Conservation (phyloP, 1,140 invertebrate species). For the Orius insidiosus region DNA sequence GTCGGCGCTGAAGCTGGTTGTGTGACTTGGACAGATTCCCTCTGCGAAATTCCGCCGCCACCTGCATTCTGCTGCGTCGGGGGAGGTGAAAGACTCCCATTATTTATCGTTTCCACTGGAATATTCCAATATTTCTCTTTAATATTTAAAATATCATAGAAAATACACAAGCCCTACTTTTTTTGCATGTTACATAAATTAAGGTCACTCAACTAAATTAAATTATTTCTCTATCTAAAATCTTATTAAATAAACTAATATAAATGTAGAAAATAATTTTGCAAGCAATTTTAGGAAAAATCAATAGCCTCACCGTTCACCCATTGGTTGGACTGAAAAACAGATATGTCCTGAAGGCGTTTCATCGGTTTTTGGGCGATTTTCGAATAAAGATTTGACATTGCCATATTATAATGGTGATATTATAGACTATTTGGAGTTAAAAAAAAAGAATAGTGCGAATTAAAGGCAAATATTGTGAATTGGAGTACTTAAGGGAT, state of each 20-base stretch:
- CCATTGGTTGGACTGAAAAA: constrained; percentile 63
- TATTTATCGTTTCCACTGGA: constrained; percentile 44
- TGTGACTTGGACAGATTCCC: constrained; percentile 41
- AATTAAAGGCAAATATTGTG: neutral
- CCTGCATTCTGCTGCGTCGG: constrained; percentile 26
- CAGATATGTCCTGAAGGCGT: constrained; percentile 47
- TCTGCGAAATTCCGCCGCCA: constrained; percentile 29
- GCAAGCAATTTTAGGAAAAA: constrained; percentile 26
- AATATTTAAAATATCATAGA: constrained; percentile 2
- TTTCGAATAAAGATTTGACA: constrained; percentile 58
- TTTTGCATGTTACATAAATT: neutral
- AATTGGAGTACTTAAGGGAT: constrained; percentile 18
- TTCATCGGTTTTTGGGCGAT: constrained; percentile 49
- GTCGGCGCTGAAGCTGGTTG: constrained; percentile 48
- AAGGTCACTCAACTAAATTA: neutral
- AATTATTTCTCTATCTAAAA: neutral
- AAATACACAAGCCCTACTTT: constrained; percentile 5
- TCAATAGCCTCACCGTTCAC: constrained; percentile 52
- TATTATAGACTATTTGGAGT: constrained; percentile 41
- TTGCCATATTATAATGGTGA: constrained; percentile 41
- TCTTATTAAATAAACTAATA: neutral
- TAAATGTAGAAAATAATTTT: neutral
- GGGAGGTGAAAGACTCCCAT: constrained; percentile 41
- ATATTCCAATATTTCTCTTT: constrained; percentile 18
- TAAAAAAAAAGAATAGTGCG: constrained; percentile 34